These are phyloP conservation scores for Chydorus sphaericus DNA, from an alignment of 2,888 invertebrate genomes.

Conservation along the genomic window DNA sequence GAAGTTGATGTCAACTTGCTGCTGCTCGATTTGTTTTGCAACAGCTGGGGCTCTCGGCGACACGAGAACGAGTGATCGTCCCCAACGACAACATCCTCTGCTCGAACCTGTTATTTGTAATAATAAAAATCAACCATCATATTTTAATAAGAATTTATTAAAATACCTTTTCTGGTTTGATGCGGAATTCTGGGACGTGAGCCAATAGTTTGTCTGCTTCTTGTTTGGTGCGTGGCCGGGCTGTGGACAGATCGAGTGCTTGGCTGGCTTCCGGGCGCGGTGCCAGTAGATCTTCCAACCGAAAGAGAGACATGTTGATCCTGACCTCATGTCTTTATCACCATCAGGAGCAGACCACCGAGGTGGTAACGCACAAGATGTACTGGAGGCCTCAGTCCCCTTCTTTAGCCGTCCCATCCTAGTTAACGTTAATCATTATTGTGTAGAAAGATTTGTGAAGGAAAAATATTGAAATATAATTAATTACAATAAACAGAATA, in stretches of 20 bases:
- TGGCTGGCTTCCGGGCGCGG: constrained; percentile 68
- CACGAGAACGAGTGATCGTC: constrained; percentile 36
- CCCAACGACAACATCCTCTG: constrained; percentile 60
- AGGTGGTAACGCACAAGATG: too few relatives aligned
- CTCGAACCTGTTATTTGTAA: constrained; percentile 39
- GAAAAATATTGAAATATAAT: too few relatives aligned
- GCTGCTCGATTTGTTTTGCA: not conserved
- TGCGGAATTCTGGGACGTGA: constrained; percentile 59
- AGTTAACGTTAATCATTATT: too few relatives aligned
- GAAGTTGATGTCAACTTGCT: constrained; percentile 3
- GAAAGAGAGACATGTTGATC: constrained; percentile 13
- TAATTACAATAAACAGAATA: too few relatives aligned
- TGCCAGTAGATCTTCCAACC: constrained; percentile 61
- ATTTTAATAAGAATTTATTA: not conserved
- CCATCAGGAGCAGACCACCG: not conserved
- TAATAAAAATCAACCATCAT: too few relatives aligned
- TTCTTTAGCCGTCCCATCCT: constrained; percentile 1
- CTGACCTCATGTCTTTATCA: not conserved
- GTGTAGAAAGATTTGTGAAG: too few relatives aligned
- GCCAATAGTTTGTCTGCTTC: constrained; percentile 69
- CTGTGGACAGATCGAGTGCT: constrained; percentile 68
- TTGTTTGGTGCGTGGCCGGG: constrained; percentile 58
- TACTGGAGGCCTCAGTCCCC: not conserved
- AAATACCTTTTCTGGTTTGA: constrained; percentile 64
- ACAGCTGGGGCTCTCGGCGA: constrained; percentile 6